Conservation (phyloP, 2,797 vertebrate species). For the Gallirallus australis region DNA sequence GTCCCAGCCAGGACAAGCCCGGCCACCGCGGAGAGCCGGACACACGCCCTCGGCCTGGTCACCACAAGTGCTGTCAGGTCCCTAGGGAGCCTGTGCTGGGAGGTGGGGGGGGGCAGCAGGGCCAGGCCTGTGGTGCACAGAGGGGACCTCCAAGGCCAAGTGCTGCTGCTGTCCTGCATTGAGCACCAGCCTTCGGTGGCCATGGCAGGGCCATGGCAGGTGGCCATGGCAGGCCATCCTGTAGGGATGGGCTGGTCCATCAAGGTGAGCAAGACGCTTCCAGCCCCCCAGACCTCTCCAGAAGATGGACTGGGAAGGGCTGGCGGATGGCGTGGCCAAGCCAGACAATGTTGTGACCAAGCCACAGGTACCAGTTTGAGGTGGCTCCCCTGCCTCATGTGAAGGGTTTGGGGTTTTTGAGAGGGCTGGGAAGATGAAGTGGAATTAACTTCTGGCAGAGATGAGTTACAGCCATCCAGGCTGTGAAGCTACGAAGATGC, state of each 20-base stretch:
- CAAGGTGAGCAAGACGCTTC: fast-evolving
- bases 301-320: neutral
- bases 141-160: neutral
- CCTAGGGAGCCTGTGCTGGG: fast-evolving
- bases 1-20: neutral
- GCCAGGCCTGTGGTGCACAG: neutral
- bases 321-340: neutral
- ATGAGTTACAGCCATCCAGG: neutral
- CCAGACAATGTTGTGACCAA: neutral
- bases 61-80: fast-evolving
- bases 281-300: neutral
- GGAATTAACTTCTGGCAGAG: neutral
- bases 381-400: neutral
- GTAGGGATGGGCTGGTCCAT: neutral
- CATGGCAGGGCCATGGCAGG: neutral
- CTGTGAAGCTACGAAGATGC: neutral
- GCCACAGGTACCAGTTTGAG: neutral
- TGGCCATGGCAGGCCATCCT: neutral
- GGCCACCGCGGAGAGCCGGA: fast-evolving
- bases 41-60: fast-evolving
- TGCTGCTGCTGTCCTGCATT: fast-evolving
- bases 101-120: neutral
- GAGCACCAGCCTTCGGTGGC: fast-evolving
- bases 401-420: neutral
- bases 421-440: neutral